These are phyloP conservation scores for Eupithecia subumbrata DNA, from an alignment of 2,888 invertebrate species.

Conservation along the genomic window DNA sequence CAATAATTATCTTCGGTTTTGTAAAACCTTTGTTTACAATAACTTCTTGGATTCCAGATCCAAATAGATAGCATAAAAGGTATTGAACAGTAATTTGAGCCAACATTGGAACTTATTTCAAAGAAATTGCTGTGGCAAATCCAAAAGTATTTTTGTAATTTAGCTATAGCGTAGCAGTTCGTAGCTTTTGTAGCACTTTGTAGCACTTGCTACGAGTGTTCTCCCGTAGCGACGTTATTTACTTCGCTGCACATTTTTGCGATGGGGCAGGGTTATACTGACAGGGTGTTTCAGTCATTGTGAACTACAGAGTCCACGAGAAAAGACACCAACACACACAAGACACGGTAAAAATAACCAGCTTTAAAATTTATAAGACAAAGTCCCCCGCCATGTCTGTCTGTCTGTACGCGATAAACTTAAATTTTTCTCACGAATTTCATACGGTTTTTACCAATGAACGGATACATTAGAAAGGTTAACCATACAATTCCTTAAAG, in stretches of 20 bases:
- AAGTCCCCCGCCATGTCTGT: background rate
- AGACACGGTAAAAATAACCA: background rate
- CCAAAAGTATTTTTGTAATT: background rate
- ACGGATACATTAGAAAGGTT: too few relatives aligned
- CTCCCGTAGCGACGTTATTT: conserved; percentile 15
- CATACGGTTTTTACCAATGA: too few relatives aligned
- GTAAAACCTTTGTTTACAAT: too few relatives aligned
- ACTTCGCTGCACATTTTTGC: conserved; percentile 8
- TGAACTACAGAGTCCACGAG: background rate
- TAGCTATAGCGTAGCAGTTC: background rate
- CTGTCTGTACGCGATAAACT: background rate
- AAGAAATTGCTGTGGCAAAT: background rate
- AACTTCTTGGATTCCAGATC: background rate
- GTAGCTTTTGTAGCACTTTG: conserved; percentile 15
- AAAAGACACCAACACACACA: background rate
- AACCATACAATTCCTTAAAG: too few relatives aligned
- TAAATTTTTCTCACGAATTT: background rate
- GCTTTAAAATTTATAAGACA: background rate
- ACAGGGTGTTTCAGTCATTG: background rate
- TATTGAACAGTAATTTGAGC: background rate
- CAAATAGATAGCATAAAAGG: background rate
- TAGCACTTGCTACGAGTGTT: conserved; percentile 27
- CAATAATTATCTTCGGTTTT: background rate
- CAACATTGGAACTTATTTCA: background rate
- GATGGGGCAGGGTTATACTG: background rate